Conservation (phyloP, 2,888 invertebrate genomes). For the Lepidocyrtoides sp. region DNA sequence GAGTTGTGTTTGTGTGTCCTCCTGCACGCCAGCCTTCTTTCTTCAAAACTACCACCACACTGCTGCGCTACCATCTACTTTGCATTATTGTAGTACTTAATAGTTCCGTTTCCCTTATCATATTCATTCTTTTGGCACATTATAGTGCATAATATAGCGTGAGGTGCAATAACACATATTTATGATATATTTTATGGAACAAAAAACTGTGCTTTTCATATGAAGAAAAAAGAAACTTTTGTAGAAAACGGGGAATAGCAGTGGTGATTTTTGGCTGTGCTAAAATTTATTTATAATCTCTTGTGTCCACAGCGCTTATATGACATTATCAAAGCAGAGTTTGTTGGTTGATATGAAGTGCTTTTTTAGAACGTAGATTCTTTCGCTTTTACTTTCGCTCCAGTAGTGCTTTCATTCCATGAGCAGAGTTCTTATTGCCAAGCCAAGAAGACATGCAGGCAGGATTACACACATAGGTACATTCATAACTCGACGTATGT, state of each 20-base stretch:
- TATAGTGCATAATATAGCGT: background rate
- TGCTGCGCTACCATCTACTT: background rate
- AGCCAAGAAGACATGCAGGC: background rate
- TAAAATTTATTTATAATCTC: constrained; percentile 67
- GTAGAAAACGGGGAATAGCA: too few relatives aligned
- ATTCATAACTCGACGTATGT: background rate
- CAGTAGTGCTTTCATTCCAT: background rate
- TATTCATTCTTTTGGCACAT: constrained; percentile 7
- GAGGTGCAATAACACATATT: background rate
- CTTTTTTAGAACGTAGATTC: background rate
- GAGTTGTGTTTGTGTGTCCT: constrained; percentile 53
- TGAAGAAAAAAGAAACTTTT: too few relatives aligned
- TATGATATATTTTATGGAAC: too few relatives aligned
- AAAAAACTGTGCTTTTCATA: too few relatives aligned
- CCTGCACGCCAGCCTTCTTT: background rate
- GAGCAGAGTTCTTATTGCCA: background rate
- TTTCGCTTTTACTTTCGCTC: background rate
- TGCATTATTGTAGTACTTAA: background rate
- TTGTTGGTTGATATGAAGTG: background rate
- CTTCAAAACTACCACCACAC: background rate
- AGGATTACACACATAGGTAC: background rate
- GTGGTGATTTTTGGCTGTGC: background rate
- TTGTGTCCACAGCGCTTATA: background rate
- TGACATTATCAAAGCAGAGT: background rate
- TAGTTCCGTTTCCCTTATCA: constrained; percentile 1